A percentile compares a stretch with the other conserved stretches of the same genome.
These are phyloP conservation scores for Grapholita molesta DNA, from an alignment of 1,140 invertebrate species.

Conservation along the genomic window DNA sequence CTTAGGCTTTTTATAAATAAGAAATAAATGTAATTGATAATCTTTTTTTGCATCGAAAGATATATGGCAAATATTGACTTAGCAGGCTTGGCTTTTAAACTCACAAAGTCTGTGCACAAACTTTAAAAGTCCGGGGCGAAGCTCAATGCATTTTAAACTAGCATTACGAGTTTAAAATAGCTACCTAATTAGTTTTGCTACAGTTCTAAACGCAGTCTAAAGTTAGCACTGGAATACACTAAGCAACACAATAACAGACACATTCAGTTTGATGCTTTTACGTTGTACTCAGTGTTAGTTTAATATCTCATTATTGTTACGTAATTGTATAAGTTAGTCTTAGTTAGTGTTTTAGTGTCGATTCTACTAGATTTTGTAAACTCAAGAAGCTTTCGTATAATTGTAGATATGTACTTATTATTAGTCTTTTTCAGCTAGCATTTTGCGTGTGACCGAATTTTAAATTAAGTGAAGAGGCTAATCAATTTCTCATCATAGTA, in stretches of 20 bases:
- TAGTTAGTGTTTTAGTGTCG: not conserved
- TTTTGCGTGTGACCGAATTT: too few relatives aligned
- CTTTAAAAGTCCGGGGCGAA: not conserved
- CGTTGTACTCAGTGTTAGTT: not conserved
- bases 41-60: not conserved
- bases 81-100: not conserved
- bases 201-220: conserved; percentile 12
- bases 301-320: not conserved
- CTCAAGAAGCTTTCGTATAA: too few relatives aligned
- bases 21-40: not conserved
- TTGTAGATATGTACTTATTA: too few relatives aligned
- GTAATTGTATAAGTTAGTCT: not conserved
- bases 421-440: too few relatives aligned
- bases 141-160: conserved; percentile 16
- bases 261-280: not conserved
- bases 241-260: not conserved
- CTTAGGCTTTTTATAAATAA: not conserved
- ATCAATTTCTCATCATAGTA: too few relatives aligned
- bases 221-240: conserved; percentile 10
- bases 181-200: conserved; percentile 7
- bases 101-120: not conserved
- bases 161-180: conserved; percentile 16
- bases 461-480: too few relatives aligned
- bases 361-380: too few relatives aligned
- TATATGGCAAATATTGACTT: not conserved